A percentile compares a stretch with the other conserved stretches of the same genome.
phyloP scores from a whole-genome alignment of 2,113 vertebrate species.

The Peromyscus leucopus region DNA sequence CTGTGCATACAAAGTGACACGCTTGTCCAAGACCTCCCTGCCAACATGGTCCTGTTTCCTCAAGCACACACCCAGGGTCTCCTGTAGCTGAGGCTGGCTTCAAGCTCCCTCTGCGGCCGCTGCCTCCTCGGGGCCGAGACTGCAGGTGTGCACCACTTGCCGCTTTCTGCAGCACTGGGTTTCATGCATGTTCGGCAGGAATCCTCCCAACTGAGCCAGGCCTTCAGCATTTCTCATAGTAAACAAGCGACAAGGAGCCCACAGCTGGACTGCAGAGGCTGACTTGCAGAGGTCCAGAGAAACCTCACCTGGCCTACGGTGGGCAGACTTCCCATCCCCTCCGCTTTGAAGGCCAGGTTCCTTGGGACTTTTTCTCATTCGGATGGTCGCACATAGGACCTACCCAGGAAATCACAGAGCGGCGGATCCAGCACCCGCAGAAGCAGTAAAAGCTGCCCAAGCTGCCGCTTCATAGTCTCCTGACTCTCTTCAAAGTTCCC shows the following conservation, averaged over 20 bases:
- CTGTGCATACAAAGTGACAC: not conserved
- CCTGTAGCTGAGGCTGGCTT: not conserved
- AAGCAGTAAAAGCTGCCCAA: slow-evolving; percentile 92
- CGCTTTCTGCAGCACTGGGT: not conserved
- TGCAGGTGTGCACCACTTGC: not conserved
- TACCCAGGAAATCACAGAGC: slow-evolving; percentile 95
- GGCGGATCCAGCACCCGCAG: slow-evolving; percentile 92
- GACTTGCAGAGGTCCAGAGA: not conserved
- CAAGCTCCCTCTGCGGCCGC: not conserved
- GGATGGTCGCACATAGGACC: not conserved
- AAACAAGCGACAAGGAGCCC: not conserved
- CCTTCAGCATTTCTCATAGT: not conserved
- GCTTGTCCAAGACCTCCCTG: not conserved
- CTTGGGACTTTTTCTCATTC: not conserved
- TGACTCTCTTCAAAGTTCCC: slow-evolving; percentile 97
- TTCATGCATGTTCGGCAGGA: not conserved
- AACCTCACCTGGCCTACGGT: not conserved
- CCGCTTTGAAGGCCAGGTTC: not conserved
- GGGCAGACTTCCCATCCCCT: not conserved
- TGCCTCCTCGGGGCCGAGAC: not conserved
- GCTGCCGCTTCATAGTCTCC: slow-evolving; percentile 96
- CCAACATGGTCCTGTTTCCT: not conserved
- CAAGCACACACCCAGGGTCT: not conserved
- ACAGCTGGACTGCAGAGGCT: not conserved
- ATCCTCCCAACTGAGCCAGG: no score